Evolutionary conservation across 2,113 vertebrate genomes (phyloP), one percentile per base, ranked within the genome.

Genomic region (Gymnarchus niloticus): DNA sequence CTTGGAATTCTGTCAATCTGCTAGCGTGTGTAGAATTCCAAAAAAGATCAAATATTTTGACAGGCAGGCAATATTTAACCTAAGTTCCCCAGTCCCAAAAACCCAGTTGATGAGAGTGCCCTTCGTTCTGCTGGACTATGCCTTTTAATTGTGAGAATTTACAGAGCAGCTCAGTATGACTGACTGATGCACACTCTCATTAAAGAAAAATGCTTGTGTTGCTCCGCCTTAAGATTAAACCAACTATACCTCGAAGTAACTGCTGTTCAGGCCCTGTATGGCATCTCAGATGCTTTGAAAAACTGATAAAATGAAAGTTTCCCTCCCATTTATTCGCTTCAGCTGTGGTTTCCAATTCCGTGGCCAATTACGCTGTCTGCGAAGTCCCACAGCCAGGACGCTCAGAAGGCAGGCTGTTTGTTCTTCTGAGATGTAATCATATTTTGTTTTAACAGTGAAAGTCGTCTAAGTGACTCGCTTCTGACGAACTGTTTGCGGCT

Each of bases 361-460:
- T 33, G 19, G 65, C 65, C 65, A 73, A 73, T 41, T 19, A 41
- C 14, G 33, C 33, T 33, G 33, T 41, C 33, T 41, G 65, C 33
- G n/a, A 33, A 37, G 33, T 41, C 33, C 7, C 33, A 0, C 33
- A 2, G 65, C 65, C 65, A 73, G 65, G 28, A 19, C 65, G 33
- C 65, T 33, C 65, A 12, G 3, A 73, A 73, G 33, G 41, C 65
- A 73, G 41, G 65, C 65, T 73, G 65, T 73, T 73, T 73, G 65
- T 73, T 73, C 65, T 73, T 19, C 65, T 73, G 65, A 73, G 19
- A 37, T 73, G 33, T 33, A 41, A 73, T 73, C 65, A 73, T 73
- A 73, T 73, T 73, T 73, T 73, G 65, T 73, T 73, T 73, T 73
- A 73, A 73, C 65, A 73, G 65, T 73, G 41, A 73, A 73, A 73